Evolutionary conservation across 2,113 vertebrate genomes (phyloP).

Genomic region (Ifrita kowaldi): DNA sequence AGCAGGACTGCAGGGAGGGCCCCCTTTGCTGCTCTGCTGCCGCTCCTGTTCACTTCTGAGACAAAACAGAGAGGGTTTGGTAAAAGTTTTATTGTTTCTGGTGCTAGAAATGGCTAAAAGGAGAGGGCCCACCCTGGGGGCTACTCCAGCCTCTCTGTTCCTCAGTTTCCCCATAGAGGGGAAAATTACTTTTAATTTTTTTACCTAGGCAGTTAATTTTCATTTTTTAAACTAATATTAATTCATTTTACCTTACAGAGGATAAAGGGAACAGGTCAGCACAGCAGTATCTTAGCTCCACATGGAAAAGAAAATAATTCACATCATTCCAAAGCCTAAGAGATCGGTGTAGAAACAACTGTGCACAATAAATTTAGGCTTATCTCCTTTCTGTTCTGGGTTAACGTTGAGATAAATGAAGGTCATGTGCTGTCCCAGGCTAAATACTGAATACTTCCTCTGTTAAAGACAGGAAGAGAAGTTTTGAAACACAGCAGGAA

Average conservation of each 20-base stretch:
- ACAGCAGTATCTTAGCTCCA: not conserved
- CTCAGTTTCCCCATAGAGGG: not conserved
- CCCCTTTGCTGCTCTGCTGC: not conserved
- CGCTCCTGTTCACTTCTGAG: not conserved
- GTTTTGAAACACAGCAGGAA: not conserved
- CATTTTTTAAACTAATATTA: not conserved
- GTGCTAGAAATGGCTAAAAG: not conserved
- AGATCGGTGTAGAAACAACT: rapidly evolving
- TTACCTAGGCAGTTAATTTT: not conserved
- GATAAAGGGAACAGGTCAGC: not conserved
- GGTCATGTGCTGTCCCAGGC: not conserved
- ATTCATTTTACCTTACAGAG: not conserved
- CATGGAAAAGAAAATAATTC: not conserved
- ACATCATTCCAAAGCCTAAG: rapidly evolving
- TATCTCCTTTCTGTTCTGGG: not conserved
- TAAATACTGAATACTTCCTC: not conserved
- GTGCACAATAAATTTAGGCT: not conserved
- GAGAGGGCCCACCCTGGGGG: rapidly evolving
- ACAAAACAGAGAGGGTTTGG: not conserved
- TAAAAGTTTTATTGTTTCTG: not conserved
- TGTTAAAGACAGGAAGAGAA: not conserved
- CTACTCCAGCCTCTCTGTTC: not conserved
- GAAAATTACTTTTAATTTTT: not conserved
- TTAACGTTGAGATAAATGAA: not conserved
- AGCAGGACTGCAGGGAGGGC: not conserved